Conservation (phyloP, 1,140 invertebrate genomes). For the Pseudomyrmex dendroicus region DNA sequence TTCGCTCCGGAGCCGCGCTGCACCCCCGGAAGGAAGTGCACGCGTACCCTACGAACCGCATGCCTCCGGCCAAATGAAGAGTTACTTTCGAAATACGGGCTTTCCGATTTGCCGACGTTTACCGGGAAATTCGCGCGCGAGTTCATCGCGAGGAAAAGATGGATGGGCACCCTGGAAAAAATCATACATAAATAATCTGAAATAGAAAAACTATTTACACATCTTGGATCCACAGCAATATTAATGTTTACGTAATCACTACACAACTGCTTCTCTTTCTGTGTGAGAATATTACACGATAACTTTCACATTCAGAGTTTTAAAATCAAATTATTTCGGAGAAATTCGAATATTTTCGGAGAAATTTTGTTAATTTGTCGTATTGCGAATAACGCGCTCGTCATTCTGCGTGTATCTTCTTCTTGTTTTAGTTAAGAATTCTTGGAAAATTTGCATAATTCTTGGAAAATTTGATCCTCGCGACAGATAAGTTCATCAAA, state of each 20-base stretch:
- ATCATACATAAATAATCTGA: too few relatives aligned
- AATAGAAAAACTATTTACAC: too few relatives aligned
- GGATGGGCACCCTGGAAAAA: slow-evolving; percentile 3
- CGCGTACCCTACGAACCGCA: slow-evolving; percentile 40
- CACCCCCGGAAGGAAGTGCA: slow-evolving; percentile 50
- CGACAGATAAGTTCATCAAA: slow-evolving; percentile 27
- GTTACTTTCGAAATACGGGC: slow-evolving; percentile 66
- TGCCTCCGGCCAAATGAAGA: slow-evolving; percentile 65
- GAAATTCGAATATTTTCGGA: too few relatives aligned
- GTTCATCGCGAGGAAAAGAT: slow-evolving; percentile 1
- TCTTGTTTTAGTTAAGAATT: slow-evolving; percentile 23
- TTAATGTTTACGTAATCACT: too few relatives aligned
- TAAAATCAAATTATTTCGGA: neutral
- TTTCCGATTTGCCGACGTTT: slow-evolving; percentile 47
- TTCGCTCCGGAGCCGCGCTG: slow-evolving; percentile 6
- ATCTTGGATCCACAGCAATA: too few relatives aligned
- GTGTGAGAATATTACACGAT: too few relatives aligned
- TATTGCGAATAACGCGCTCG: neutral
- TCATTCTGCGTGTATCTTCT: neutral
- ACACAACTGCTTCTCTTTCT: too few relatives aligned
- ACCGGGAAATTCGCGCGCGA: slow-evolving; percentile 49
- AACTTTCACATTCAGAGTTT: too few relatives aligned
- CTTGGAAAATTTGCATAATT: slow-evolving; percentile 12
- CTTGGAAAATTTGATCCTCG: slow-evolving; percentile 10
- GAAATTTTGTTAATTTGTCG: neutral